Conservation (phyloP, 2,888 invertebrate species). For the Gonocerus acuteangulatus region DNA sequence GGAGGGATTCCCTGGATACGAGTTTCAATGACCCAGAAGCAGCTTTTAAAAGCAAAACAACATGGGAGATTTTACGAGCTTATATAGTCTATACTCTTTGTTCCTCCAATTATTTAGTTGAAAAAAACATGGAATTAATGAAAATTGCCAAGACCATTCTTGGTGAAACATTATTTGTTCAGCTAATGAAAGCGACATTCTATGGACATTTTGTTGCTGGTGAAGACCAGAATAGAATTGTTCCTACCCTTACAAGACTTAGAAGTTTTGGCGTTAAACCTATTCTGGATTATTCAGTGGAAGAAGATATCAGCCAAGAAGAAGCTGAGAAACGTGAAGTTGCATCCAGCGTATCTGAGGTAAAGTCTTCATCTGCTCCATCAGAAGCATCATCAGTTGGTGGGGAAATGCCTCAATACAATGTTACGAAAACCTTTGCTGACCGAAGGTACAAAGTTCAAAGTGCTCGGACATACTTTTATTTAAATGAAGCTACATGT, state of each 20-base stretch:
- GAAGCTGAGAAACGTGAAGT: constrained; percentile 91
- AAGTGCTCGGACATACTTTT: constrained; percentile 95
- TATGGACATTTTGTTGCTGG: constrained; percentile 99
- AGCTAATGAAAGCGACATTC: constrained; percentile 86
- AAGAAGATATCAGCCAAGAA: constrained; percentile 87
- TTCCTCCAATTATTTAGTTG: constrained; percentile 75
- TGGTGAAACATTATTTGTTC: constrained; percentile 72
- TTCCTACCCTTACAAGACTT: constrained; percentile 73
- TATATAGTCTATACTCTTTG: constrained; percentile 87
- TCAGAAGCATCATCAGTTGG: constrained; percentile 51
- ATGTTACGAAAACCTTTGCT: constrained; percentile 83
- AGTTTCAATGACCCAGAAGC: constrained; percentile 80
- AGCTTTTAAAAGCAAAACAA: constrained; percentile 92
- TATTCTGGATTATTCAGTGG: constrained; percentile 96
- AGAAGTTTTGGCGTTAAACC: constrained; percentile 97
- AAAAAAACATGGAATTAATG: constrained; percentile 88
- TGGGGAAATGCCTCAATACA: constrained; percentile 67
- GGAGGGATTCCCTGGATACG: constrained; percentile 58
- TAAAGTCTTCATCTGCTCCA: constrained; percentile 1
- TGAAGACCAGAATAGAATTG: constrained; percentile 78
- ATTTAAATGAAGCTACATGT: constrained; percentile 93
- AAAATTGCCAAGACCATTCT: constrained; percentile 63
- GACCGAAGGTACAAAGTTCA: constrained; percentile 90
- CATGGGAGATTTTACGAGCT: constrained; percentile 80
- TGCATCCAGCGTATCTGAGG: constrained; percentile 55